Conservation (phyloP, 2,797 vertebrate species). For the Cichlasoma orientale region DNA sequence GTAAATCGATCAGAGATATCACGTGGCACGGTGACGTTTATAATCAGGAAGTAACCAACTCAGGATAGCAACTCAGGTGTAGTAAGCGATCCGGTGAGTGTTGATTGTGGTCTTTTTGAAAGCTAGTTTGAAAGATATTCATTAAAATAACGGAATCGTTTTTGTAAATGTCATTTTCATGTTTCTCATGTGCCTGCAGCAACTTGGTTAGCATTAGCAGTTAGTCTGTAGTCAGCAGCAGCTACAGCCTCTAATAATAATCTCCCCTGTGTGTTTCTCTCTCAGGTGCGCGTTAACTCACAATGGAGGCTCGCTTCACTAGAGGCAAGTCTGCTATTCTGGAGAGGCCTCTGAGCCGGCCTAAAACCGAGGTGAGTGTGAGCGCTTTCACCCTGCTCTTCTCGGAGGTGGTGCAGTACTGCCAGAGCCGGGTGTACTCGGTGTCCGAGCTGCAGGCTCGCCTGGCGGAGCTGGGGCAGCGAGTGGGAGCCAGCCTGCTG, state of each 20-base stretch:
- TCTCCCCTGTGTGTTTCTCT: background rate
- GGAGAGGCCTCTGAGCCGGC: constrained; percentile 83
- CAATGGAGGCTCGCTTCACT: constrained; percentile 88
- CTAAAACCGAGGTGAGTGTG: constrained; percentile 85
- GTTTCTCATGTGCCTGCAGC: background rate
- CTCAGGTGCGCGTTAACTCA: background rate
- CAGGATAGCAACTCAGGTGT: constrained; percentile 21
- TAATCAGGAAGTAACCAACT: constrained; percentile 22
- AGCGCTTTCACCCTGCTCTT: constrained; percentile 90
- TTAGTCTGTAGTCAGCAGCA: background rate
- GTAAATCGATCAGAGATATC: background rate
- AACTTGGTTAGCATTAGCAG: background rate
- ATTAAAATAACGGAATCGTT: background rate
- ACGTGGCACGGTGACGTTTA: constrained; percentile 41
- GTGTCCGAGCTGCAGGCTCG: constrained; percentile 89
- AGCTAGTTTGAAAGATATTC: background rate
- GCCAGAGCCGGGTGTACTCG: constrained; percentile 89
- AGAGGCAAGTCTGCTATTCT: constrained; percentile 85
- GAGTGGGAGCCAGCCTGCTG: constrained; percentile 85
- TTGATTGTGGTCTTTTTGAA: background rate
- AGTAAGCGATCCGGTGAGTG: background rate
- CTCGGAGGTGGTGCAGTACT: constrained; percentile 92
- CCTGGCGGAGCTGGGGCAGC: constrained; percentile 84
- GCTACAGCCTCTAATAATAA: background rate
- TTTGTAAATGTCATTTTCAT: background rate